Evolutionary conservation across 2,888 invertebrate genomes (phyloP), one percentile per base, ranked within the genome.

Genomic region (Leptinotarsa peninsularis): DNA sequence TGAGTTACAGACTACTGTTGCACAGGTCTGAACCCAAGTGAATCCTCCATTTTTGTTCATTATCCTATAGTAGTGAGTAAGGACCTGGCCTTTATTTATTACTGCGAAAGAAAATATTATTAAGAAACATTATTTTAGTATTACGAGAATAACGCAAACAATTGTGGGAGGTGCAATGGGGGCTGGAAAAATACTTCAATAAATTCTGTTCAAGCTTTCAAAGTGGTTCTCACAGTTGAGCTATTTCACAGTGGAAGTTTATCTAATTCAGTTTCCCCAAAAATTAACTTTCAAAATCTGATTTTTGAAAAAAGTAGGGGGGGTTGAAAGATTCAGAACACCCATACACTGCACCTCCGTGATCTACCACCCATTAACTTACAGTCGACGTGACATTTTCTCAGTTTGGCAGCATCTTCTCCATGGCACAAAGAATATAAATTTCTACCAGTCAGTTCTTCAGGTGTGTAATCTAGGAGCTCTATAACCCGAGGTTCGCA

Each of bases 1-100:
- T 71, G 96, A 94, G 86, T 95, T 97, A 90, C 97, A 98, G 74
- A 98, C 96, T 63, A 98, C 96, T 0, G 98, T 98, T 76, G 98
- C 98, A 88, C 98, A 98, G 0, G 97, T 97, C 89, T 98, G 98
- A 85, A 98, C 90, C 98, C 98, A 98, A 72, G 97, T 96, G 90
- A 95, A 98, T 52, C 98, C 98, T 7, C 98, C 98, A 82, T 93
- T 94, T 88, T 98, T 98, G 90, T 98, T 98, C 94, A 98, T 96
- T 86, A 98, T 90, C 84, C 98, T 93, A 89, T 96, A 98, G 90
- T 98, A 98, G 89, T 97, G 96, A 18, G 98, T 98, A 88, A 98
- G 90, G 75, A 98, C 97, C 90, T 98, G 98, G 18, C 98, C 98
- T 89, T 98, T 98, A 89, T 95, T 94, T 86, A 98, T 94, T 89